These are phyloP conservation scores for Australoheros facetus DNA, from an alignment of 2,797 vertebrate genomes.

Conservation along the genomic window DNA sequence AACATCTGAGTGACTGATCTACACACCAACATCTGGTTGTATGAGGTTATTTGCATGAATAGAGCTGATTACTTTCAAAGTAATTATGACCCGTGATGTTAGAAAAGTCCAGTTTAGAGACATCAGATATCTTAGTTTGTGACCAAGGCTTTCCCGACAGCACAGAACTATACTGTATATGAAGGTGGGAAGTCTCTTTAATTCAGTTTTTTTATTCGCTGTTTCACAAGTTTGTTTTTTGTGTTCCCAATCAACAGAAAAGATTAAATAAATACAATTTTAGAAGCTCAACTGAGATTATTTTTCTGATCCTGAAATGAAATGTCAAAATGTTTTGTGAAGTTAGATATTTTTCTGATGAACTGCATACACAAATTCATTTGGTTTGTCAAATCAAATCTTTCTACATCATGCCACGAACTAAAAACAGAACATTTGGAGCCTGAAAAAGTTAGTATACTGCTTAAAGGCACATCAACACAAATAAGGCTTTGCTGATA, in stretches of 20 bases:
- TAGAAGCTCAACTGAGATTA: neutral
- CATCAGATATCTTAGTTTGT: constrained; percentile 51
- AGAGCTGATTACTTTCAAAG: neutral
- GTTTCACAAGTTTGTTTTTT: too few species aligned
- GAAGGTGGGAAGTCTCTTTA: constrained; percentile 36
- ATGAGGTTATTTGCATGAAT: neutral
- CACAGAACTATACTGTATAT: constrained; percentile 7
- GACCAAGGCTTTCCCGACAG: constrained; percentile 52
- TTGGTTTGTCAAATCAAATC: neutral
- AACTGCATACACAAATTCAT: neutral
- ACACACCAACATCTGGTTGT: neutral
- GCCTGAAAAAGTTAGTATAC: neutral
- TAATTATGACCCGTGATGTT: constrained; percentile 1
- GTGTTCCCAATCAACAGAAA: neutral
- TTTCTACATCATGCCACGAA: neutral
- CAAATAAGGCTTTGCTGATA: neutral
- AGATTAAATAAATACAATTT: neutral
- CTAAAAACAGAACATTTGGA: neutral
- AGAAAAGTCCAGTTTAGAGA: constrained; percentile 50
- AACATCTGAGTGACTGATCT: constrained; percentile 15
- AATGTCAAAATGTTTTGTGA: neutral
- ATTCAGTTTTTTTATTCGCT: constrained; percentile 18
- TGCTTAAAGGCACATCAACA: neutral
- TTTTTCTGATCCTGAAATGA: constrained; percentile 30
- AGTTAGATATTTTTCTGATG: neutral